These are phyloP conservation scores for Protobothrops flavoviridis DNA, from an alignment of 2,113 vertebrate genomes.

Conservation along the genomic window DNA sequence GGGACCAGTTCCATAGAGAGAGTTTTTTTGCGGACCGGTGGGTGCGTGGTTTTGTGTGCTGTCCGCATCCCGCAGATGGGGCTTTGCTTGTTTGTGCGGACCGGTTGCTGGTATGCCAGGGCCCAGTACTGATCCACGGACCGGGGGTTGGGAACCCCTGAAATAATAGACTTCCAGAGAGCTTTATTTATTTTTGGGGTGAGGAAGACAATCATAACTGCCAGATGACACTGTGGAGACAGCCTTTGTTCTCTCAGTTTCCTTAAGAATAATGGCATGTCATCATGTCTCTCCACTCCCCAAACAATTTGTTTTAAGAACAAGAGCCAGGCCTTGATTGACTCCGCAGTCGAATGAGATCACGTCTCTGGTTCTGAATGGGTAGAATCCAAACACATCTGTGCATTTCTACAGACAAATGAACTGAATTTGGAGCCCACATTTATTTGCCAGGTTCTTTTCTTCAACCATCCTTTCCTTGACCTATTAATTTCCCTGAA, in stretches of 20 bases:
- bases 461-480: neutral
- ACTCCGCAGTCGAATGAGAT: neutral
- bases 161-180: neutral
- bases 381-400: neutral
- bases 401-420: neutral
- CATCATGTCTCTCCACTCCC: neutral
- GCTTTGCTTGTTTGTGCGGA: too few relatives aligned
- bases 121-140: too few relatives aligned
- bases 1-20: too few relatives aligned
- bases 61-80: too few relatives aligned
- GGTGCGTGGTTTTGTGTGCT: too few relatives aligned
- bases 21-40: too few relatives aligned
- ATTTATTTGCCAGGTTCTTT: neutral
- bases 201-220: neutral
- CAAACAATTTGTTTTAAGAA: neutral
- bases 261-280: neutral
- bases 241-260: neutral
- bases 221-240: neutral
- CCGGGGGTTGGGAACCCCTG: too few relatives aligned
- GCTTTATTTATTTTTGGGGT: neutral
- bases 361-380: neutral
- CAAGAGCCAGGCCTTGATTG: neutral
- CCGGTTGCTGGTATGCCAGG: too few relatives aligned
- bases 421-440: neutral
- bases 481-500: too few relatives aligned